These are phyloP conservation scores for Argyresthia albistria DNA, from an alignment of 2,888 invertebrate genomes.

Conservation along the genomic window DNA sequence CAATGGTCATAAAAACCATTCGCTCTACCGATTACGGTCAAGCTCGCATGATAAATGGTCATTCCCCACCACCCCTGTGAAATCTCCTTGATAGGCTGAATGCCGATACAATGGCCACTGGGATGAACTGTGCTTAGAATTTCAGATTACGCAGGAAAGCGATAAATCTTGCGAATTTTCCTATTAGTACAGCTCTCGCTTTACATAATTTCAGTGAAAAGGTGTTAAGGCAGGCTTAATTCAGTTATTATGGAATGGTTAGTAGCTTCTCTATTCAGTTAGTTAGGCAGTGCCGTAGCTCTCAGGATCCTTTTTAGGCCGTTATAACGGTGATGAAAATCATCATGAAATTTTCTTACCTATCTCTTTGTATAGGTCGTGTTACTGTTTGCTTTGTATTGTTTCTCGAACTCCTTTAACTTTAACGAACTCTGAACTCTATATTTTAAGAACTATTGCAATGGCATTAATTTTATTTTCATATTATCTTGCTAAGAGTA, in stretches of 20 bases:
- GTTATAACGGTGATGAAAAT: too few relatives aligned
- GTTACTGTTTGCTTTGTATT: too few relatives aligned
- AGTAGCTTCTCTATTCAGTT: too few relatives aligned
- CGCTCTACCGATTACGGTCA: not conserved
- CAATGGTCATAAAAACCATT: conserved; percentile 22
- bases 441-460: too few relatives aligned
- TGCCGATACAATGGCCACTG: not conserved
- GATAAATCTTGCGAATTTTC: not conserved
- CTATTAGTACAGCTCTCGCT: not conserved
- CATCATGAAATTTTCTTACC: too few relatives aligned
- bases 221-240: not conserved
- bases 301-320: too few relatives aligned
- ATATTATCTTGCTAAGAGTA: too few relatives aligned
- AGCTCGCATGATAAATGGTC: conserved; percentile 19
- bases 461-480: too few relatives aligned
- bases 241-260: not conserved
- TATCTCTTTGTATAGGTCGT: too few relatives aligned
- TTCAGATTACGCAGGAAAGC: not conserved
- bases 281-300: too few relatives aligned
- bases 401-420: too few relatives aligned
- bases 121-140: not conserved
- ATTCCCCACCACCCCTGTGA: not conserved
- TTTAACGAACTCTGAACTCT: too few relatives aligned
- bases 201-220: not conserved
- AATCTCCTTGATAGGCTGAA: not conserved